These are phyloP conservation scores for Drosophila ogumai DNA, from an alignment of 1,140 invertebrate species.

Conservation along the genomic window DNA sequence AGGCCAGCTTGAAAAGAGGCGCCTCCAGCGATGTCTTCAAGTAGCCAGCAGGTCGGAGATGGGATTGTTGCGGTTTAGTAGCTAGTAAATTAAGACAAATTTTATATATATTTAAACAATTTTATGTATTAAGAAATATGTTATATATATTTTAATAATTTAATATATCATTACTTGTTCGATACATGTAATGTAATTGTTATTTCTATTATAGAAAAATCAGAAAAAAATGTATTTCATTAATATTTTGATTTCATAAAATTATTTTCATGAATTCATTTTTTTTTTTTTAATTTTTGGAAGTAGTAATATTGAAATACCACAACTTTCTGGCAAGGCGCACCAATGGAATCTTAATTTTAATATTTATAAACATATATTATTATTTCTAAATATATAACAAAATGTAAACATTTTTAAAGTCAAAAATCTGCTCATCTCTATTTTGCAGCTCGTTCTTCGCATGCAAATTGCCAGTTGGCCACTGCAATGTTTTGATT, in stretches of 20 bases:
- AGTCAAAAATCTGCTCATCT: neutral
- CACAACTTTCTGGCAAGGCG: no score
- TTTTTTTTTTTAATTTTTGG: no score
- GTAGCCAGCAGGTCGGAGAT: constrained; percentile 43
- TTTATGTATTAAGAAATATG: neutral
- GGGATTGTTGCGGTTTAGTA: neutral
- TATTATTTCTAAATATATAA: neutral
- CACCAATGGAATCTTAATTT: no score
- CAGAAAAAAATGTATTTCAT: no score
- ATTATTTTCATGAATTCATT: no score
- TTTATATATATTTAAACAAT: neutral
- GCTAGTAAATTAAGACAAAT: neutral
- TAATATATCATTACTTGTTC: no score
- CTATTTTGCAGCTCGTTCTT: constrained; percentile 19
- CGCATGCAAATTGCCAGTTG: constrained; percentile 77
- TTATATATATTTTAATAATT: no score
- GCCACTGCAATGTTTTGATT: constrained; percentile 79
- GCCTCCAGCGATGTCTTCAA: constrained; percentile 65
- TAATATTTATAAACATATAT: neutral
- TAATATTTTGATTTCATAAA: no score
- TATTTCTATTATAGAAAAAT: no score
- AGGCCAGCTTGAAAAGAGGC: constrained; percentile 57
- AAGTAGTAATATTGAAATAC: no score
- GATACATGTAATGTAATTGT: no score
- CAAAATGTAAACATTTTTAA: neutral